Percentiles rank a stretch among this genome's conserved stretches.
phyloP scores from a whole-genome alignment of 2,113 vertebrate genomes.

The Cranoglanis bouderius region DNA sequence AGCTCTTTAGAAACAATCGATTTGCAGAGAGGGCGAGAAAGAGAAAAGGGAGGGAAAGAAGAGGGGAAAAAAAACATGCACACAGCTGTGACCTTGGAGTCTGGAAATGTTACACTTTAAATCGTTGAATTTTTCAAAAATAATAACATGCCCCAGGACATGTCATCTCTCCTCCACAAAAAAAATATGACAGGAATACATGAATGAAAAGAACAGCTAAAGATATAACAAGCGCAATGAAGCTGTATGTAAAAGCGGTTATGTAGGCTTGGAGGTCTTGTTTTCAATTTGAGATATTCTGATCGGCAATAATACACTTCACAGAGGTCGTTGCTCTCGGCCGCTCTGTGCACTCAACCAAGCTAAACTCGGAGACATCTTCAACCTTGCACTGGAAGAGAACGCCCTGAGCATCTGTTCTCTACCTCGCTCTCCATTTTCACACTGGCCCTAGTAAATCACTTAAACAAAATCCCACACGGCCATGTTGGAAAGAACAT shows the following conservation, averaged over 20 bases:
- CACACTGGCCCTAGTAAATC: constrained; percentile 17
- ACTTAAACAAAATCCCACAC: constrained; percentile 33
- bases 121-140: constrained; percentile 66
- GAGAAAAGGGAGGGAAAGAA: constrained; percentile 45
- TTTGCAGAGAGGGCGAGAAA: constrained; percentile 60
- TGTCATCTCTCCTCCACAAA: constrained; percentile 72
- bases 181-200: constrained; percentile 73
- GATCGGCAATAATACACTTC: constrained; percentile 62
- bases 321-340: constrained; percentile 40
- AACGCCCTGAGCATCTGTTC: constrained; percentile 17
- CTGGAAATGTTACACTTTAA: constrained; percentile 76
- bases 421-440: constrained; percentile 16
- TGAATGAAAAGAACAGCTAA: constrained; percentile 74
- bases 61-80: constrained; percentile 30
- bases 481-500: constrained; percentile 22
- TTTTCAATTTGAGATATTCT: constrained; percentile 79
- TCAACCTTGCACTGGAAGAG: constrained; percentile 57
- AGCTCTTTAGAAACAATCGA: constrained; percentile 75
- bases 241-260: constrained; percentile 74
- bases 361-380: constrained; percentile 64
- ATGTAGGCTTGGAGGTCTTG: constrained; percentile 76
- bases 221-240: constrained; percentile 70
- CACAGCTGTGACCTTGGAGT: constrained; percentile 73
- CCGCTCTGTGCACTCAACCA: constrained; percentile 9
- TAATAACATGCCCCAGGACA: constrained; percentile 69